Evolutionary conservation across 2,888 invertebrate genomes (phyloP), one percentile per base, ranked within the genome.

Genomic region (Ypsolopha sequella): DNA sequence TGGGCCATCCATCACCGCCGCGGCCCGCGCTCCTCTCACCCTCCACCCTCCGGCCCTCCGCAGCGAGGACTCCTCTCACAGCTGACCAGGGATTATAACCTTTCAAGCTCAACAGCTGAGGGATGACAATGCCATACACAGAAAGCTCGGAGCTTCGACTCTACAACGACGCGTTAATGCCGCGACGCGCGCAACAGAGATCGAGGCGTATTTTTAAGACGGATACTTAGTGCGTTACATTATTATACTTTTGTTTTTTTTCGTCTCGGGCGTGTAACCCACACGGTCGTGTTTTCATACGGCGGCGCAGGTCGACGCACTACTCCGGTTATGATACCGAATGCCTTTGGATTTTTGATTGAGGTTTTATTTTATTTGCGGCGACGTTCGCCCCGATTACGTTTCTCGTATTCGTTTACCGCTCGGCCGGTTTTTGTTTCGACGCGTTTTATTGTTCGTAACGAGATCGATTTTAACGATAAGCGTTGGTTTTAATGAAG

Each of bases 1-100:
- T 85, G 80, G 87, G 85, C 88, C 88, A 89, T 88, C 88, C 87
- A 88, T 87, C 87, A 85, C 74, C 62, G 60, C 65, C 66, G 64
- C 72, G 73, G 60, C 65, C 62, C 63, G 59, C 71, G 70, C 71
- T 64, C 63, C 68, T 63, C 66, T 59, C 70, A 65, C 81, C 24
- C 77, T 73, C 76, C 78, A 68, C 76, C 75, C 76, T 63, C 70
- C 58, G 65, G 63, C 75, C 72, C 72, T 66, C 69, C 65, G 63
- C 66, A 61, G 61, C 64, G 65, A 61, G 63, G 61, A 63, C 62
- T 62, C 60, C 63, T 56, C 52, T 60, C 56, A 53, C 57, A 24
- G 53, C 55, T 54, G 55, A 54, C 55, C 54, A 51, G 56, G 68
- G 54, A 53, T 51, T 46, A 41, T 35, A 39, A 47, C 55, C 52